Percentiles rank a stretch among this genome's conserved stretches.
Evolutionary conservation across 35 echinoderm and acorn worm genomes (phyloP).

Genomic region (Ptychodera flava): DNA sequence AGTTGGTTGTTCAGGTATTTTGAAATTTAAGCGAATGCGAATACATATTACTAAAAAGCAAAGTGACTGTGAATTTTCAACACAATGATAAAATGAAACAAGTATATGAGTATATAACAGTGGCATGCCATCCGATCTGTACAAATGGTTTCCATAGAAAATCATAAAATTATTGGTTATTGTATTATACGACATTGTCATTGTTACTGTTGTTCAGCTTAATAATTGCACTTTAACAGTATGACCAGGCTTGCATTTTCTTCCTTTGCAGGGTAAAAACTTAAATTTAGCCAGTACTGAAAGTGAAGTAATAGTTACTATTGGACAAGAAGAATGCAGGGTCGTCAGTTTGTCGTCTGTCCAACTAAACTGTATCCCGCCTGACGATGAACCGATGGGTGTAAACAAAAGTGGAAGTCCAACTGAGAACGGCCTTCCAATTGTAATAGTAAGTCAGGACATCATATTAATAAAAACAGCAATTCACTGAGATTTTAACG

Average conservation of each 20-base stretch:
- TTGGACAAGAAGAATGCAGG: slow-evolving; percentile 32
- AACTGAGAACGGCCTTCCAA: slow-evolving; percentile 5
- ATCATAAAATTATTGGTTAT: too few species aligned
- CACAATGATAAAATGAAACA: not conserved
- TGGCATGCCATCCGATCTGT: not conserved
- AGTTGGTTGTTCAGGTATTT: too few species aligned
- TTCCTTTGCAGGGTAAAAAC: slow-evolving; percentile 49
- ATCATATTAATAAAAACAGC: too few species aligned
- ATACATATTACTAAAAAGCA: not conserved
- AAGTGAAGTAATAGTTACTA: slow-evolving; percentile 38
- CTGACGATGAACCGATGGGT: slow-evolving; percentile 28
- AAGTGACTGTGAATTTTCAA: not conserved
- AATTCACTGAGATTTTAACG: too few species aligned
- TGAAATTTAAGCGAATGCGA: too few species aligned
- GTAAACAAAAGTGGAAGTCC: slow-evolving; percentile 7
- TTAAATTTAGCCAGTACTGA: slow-evolving; percentile 41
- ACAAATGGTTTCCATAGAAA: not conserved
- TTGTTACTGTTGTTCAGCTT: not conserved
- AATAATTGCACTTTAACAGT: not conserved
- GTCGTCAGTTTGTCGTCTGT: slow-evolving; percentile 22
- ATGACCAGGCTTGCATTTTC: not conserved
- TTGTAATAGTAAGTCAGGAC: slow-evolving; percentile 79
- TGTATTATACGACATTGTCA: not conserved
- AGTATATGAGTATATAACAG: not conserved
- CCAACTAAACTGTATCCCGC: slow-evolving; percentile 54